phyloP scores from a whole-genome alignment of 2,113 vertebrate genomes.

The Sphaerodactylus townsendi region DNA sequence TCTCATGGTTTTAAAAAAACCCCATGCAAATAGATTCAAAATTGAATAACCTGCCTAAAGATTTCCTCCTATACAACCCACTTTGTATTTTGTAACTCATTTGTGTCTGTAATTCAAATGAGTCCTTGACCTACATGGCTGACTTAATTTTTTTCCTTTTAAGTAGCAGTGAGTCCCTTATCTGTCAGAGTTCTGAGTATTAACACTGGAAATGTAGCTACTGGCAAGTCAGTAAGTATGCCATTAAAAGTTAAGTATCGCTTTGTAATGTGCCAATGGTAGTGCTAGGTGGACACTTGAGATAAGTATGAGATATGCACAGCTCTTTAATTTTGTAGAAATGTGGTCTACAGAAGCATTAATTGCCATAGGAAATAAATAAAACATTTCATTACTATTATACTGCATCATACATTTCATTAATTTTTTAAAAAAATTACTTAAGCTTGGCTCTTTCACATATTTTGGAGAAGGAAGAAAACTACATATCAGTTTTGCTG shows the following conservation, averaged over 20 bases:
- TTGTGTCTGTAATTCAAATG: slow-evolving; percentile 16
- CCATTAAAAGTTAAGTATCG: background rate
- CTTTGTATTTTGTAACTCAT: background rate
- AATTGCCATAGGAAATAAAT: background rate
- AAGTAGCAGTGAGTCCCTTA: background rate
- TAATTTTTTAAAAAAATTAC: rapidly evolving
- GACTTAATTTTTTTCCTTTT: slow-evolving; percentile 19
- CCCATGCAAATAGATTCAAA: background rate
- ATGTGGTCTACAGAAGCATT: background rate
- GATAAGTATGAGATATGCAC: slow-evolving; percentile 2
- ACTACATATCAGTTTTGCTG: background rate
- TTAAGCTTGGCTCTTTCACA: background rate
- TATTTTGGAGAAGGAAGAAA: background rate
- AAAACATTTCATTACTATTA: slow-evolving; percentile 11
- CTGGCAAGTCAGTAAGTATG: background rate
- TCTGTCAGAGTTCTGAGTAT: background rate
- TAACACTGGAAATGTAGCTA: background rate
- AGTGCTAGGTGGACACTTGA: background rate
- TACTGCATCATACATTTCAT: rapidly evolving
- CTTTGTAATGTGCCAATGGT: background rate
- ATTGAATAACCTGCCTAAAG: background rate
- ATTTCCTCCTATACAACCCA: background rate
- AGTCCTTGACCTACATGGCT: background rate
- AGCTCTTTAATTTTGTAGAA: background rate
- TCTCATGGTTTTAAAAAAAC: background rate